Conservation (phyloP, 2,797 vertebrate genomes). For the Knipowitschia caucasica region DNA sequence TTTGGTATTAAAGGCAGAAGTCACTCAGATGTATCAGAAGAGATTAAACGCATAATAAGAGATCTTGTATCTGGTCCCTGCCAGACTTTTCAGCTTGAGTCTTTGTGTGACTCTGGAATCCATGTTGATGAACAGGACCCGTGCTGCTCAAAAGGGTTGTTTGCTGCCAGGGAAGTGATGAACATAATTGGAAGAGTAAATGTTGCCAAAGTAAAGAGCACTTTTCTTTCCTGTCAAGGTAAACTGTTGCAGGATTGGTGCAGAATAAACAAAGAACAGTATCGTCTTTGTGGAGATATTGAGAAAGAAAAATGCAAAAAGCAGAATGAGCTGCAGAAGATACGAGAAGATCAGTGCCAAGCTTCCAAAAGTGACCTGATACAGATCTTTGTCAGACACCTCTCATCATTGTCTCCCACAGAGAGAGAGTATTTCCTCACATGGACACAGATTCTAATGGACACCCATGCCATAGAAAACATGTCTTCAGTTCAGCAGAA, state of each 20-base stretch:
- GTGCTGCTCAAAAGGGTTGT: conserved; percentile 55
- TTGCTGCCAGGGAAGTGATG: conserved; percentile 40
- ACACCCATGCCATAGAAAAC: conserved; percentile 30
- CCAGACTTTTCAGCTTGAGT: conserved; percentile 49
- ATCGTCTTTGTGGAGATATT: conserved; percentile 60
- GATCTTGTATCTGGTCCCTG: conserved; percentile 23
- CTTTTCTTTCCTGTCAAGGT: conserved; percentile 72
- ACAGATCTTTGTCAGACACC: conserved; percentile 41
- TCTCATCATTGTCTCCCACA: conserved; percentile 24
- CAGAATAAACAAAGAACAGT: conserved; percentile 70
- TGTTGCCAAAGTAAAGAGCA: conserved; percentile 60
- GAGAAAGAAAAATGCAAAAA: conserved; percentile 66
- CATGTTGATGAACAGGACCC: conserved; percentile 61
- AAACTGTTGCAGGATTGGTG: conserved; percentile 75
- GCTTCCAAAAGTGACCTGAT: conserved; percentile 57
- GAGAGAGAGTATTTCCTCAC: conserved; percentile 70
- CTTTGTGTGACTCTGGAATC: conserved; percentile 28
- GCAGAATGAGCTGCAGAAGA: conserved; percentile 21
- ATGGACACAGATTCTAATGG: conserved; percentile 66
- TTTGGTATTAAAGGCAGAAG: conserved; percentile 67
- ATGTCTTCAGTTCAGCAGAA: conserved; percentile 37
- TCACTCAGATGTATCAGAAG: conserved; percentile 50
- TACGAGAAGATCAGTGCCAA: conserved; percentile 46
- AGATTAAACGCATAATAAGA: conserved; percentile 47
- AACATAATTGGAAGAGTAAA: conserved; percentile 28